Conservation (phyloP, 2,888 invertebrate genomes). For the Luperina nickerlii region DNA sequence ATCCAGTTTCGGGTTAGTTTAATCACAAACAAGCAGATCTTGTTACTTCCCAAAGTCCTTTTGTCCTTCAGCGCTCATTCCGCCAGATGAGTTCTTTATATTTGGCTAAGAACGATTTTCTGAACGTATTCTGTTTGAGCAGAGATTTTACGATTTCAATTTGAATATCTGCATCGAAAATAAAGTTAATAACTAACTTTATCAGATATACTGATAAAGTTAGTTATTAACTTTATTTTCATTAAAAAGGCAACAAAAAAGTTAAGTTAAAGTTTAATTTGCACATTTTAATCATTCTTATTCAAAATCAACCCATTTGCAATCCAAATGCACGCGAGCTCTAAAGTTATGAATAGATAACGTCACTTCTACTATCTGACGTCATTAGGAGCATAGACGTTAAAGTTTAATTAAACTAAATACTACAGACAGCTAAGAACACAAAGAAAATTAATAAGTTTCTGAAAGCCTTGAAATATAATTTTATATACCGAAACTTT, state of each 20-base stretch:
- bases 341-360: constrained; percentile 52
- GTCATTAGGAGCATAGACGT: constrained; percentile 43
- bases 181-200: too few species aligned
- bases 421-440: constrained; percentile 31
- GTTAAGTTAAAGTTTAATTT: constrained; percentile 36
- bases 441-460: constrained; percentile 35
- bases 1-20: constrained; percentile 79
- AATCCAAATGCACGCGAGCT: constrained; percentile 52
- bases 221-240: constrained; percentile 18
- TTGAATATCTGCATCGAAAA: constrained; percentile 36
- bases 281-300: constrained; percentile 39
- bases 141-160: constrained; percentile 31
- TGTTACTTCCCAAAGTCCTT: constrained; percentile 73
- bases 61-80: constrained; percentile 67
- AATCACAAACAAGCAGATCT: constrained; percentile 80
- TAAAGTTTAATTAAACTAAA: constrained; percentile 56
- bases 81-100: constrained; percentile 42
- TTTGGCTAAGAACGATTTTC: constrained; percentile 30
- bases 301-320: constrained; percentile 52
- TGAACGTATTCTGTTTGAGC: constrained; percentile 29
- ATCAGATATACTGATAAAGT: constrained; percentile 25
- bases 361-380: constrained; percentile 38
- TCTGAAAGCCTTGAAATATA: constrained; percentile 1
- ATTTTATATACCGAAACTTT: constrained; percentile 15
- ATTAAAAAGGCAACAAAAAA: constrained; percentile 22